These are phyloP conservation scores for Macroteleia sp. DNA, from an alignment of 2,888 invertebrate genomes.

Conservation along the genomic window DNA sequence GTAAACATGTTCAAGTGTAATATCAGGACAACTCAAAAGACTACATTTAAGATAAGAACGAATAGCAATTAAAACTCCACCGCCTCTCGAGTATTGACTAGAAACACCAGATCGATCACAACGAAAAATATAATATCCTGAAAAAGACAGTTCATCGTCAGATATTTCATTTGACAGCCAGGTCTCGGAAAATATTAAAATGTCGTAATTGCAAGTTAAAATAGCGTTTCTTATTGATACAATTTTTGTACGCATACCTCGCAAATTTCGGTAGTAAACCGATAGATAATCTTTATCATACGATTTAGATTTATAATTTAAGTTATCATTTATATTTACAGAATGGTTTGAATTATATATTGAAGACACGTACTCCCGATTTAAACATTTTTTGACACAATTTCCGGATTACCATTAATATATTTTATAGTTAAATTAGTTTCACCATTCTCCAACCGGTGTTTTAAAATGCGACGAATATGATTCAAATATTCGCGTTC, in stretches of 20 bases:
- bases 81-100: constrained; percentile 1
- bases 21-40: not conserved
- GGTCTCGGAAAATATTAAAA: constrained; percentile 18
- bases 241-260: constrained; percentile 12
- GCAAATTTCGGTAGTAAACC: constrained; percentile 20
- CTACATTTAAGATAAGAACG: not conserved
- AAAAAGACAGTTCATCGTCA: not conserved
- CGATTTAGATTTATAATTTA: too few species aligned
- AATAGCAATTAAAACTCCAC: constrained; percentile 20
- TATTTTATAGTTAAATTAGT: too few species aligned
- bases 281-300: too few species aligned
- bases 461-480: too few species aligned
- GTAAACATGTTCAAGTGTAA: not conserved
- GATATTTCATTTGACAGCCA: constrained; percentile 3
- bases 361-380: too few species aligned
- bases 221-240: not conserved
- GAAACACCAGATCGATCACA: constrained; percentile 3
- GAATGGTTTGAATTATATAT: too few species aligned
- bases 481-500: too few species aligned
- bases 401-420: too few species aligned
- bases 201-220: constrained; percentile 1
- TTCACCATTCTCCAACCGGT: too few species aligned
- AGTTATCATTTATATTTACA: too few species aligned
- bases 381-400: too few species aligned
- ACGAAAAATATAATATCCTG: constrained; percentile 7